Percentiles rank a stretch among this genome's conserved stretches.
These are phyloP conservation scores for Leptinotarsa defecta DNA, from an alignment of 1,140 invertebrate species.

Conservation along the genomic window DNA sequence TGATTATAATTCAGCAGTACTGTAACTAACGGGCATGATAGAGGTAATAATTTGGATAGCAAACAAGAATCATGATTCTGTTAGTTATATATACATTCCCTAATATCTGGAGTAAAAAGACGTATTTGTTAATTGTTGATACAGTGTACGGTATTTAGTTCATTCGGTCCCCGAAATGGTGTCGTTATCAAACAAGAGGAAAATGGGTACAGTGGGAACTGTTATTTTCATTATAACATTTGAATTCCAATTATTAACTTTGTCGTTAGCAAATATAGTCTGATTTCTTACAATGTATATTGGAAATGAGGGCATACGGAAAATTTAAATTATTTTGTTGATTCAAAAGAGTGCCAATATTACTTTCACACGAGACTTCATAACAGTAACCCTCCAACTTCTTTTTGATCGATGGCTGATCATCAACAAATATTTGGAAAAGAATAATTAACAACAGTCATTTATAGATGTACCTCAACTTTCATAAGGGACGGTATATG, in stretches of 20 bases:
- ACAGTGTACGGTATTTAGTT: neutral
- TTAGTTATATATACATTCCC: conserved; percentile 17
- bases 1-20: conserved; percentile 46
- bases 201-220: conserved; percentile 9
- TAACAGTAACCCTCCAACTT: no score
- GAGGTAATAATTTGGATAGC: conserved; percentile 47
- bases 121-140: neutral
- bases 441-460: no score
- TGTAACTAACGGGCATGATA: conserved; percentile 45
- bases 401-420: no score
- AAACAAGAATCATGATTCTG: conserved; percentile 40
- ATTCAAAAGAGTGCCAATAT: no score
- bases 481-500: no score
- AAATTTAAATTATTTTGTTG: no score
- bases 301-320: no score
- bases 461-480: no score
- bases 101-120: conserved; percentile 4
- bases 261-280: no score
- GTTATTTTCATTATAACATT: conserved; percentile 12
- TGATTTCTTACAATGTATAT: no score
- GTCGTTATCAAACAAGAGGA: conserved; percentile 9
- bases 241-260: conserved; percentile 6
- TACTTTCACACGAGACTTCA: no score
- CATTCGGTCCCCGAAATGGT: neutral
- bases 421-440: no score